A percentile compares a stretch with the other conserved stretches of the same genome.
Conservation (phyloP, 2,113 vertebrate genomes). For the Myotis lucifugus region DNA sequence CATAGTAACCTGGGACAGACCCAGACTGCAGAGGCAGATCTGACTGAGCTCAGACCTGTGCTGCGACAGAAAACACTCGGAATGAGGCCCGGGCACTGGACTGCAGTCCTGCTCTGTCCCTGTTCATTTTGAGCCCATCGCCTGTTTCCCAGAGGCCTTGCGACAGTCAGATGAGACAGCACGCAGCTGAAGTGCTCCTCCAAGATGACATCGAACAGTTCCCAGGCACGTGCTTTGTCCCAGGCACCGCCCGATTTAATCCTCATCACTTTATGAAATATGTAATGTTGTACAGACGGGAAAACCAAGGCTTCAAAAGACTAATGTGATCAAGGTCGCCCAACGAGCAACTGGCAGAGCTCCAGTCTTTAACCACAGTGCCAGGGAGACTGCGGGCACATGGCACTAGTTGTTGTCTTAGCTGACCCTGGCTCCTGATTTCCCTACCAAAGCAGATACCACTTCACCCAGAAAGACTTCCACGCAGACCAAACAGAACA, state of each 20-base stretch:
- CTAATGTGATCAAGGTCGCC: background rate
- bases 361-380: background rate
- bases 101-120: background rate
- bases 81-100: background rate
- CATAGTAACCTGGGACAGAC: background rate
- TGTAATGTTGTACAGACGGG: background rate
- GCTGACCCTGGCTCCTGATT: background rate
- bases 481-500: background rate
- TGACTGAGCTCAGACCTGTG: background rate
- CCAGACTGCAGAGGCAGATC: background rate
- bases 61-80: background rate
- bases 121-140: background rate
- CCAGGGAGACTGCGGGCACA: background rate
- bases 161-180: background rate
- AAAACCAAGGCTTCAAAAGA: background rate
- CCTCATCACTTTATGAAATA: background rate
- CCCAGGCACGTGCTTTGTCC: background rate
- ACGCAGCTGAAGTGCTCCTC: background rate
- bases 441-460: background rate
- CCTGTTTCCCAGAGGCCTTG: background rate
- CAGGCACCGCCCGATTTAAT: accelerated
- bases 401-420: background rate
- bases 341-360: background rate
- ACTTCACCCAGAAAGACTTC: background rate
- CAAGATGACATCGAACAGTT: background rate